A percentile compares a stretch with the other conserved stretches of the same genome.
Conservation (phyloP, 2,797 vertebrate species). For the Harpagifer antarcticus region DNA sequence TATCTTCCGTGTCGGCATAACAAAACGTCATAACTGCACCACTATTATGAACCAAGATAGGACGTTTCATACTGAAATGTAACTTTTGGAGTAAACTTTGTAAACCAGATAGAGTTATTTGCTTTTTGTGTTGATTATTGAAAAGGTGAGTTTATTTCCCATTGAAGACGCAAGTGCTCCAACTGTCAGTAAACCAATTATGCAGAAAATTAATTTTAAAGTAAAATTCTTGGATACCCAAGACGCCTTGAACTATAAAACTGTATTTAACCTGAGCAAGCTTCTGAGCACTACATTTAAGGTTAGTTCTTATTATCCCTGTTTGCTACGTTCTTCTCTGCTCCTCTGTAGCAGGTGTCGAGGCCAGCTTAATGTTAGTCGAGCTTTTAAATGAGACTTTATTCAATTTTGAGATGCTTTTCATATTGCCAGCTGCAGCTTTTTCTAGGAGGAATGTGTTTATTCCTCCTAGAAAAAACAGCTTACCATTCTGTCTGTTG, state of each 20-base stretch:
- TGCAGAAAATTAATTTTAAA: too few species aligned
- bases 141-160: neutral
- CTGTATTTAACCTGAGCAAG: neutral
- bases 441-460: neutral
- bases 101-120: neutral
- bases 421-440: neutral
- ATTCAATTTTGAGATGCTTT: neutral
- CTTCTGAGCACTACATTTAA: neutral
- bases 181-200: neutral
- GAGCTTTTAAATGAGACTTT: neutral
- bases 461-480: neutral
- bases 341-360: neutral
- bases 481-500: neutral
- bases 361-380: neutral
- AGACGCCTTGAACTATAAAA: neutral
- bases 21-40: too few species aligned
- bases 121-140: neutral
- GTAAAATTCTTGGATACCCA: neutral
- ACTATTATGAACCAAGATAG: too few species aligned
- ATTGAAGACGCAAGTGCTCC: neutral
- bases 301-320: slow-evolving; percentile 8
- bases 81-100: neutral
- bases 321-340: neutral
- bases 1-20: too few species aligned
- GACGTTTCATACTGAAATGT: too few species aligned